A percentile compares a stretch with the other conserved stretches of the same genome.
These are phyloP conservation scores for Andrena trimmerana DNA, from an alignment of 2,888 invertebrate species.

Conservation along the genomic window DNA sequence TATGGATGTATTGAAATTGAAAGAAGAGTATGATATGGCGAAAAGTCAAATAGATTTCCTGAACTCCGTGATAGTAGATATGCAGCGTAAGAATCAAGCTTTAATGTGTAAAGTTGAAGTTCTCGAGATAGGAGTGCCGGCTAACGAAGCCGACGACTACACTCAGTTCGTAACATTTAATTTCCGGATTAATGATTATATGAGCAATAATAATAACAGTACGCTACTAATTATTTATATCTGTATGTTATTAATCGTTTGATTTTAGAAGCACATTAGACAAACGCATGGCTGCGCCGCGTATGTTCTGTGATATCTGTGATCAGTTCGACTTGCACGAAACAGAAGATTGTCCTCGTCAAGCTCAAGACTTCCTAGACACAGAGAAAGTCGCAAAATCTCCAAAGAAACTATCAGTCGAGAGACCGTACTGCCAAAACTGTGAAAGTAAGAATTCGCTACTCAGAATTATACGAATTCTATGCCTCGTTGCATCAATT, in stretches of 20 bases:
- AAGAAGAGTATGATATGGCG: slow-evolving; percentile 88
- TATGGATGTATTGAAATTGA: slow-evolving; percentile 76
- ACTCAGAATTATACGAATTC: slow-evolving; percentile 21
- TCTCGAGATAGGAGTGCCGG: slow-evolving; percentile 89
- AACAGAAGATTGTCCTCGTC: slow-evolving; percentile 98
- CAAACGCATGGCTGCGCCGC: slow-evolving; percentile 88
- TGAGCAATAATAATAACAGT: not conserved
- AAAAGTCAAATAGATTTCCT: slow-evolving; percentile 95
- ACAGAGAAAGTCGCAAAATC: slow-evolving; percentile 85
- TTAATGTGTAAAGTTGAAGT: slow-evolving; percentile 92
- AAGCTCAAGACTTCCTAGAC: slow-evolving; percentile 88
- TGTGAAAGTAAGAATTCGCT: slow-evolving; percentile 92
- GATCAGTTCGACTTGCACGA: slow-evolving; percentile 98
- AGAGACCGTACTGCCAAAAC: slow-evolving; percentile 94
- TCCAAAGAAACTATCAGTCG: slow-evolving; percentile 81
- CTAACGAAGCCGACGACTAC: slow-evolving; percentile 85
- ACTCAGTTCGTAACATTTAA: slow-evolving; percentile 81
- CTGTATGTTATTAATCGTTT: slow-evolving; percentile 11
- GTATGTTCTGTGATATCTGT: slow-evolving; percentile 98
- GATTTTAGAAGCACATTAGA: slow-evolving; percentile 79
- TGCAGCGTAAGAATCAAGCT: slow-evolving; percentile 96
- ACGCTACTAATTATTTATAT: not conserved
- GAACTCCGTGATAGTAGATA: slow-evolving; percentile 98
- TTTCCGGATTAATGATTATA: not conserved
- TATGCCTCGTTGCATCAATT: slow-evolving; percentile 17